Evolutionary conservation across 2,113 vertebrate species (phyloP), one percentile per base, ranked within the genome.

Genomic region (Parus major): DNA sequence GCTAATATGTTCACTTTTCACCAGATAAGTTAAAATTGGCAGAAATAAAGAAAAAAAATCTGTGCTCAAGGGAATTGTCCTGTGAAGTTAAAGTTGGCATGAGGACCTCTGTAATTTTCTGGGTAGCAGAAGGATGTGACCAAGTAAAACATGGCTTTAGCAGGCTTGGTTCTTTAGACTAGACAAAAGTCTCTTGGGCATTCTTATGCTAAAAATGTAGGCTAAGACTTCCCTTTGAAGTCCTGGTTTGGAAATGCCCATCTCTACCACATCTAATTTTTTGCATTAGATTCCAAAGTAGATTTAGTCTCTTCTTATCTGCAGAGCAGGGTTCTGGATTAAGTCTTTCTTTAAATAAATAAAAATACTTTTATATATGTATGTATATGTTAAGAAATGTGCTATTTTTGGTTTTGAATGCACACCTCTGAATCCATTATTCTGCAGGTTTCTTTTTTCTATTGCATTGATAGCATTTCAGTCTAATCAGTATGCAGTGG

Each of bases 391-490:
- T 93, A 28, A 19, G 41, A 17, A 33, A 28, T 1, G 2, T 59
- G 28, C 86, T 91, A 9, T 29, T 83, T 88, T 96, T 93, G 60
- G 68, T 39, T 82, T 75, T 71, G 28, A 73, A 24, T 64, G 36
- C n/a, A 60, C 15, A 92, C 71, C 75, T 94, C 29, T 72, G 82
- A 94, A 77, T 85, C 44, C 25, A 53, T 81, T 33, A 35, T 93
- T 73, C 35, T 78, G 56, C 87, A 86, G 75, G 27, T 92, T 94
- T 85, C 42, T 93, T 82, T 85, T 33, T 85, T 55, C 55, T 90
- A 0, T 75, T 83, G 64, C 53, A 41, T 81, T 59, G 47, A 35
- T 85, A 81, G 61, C 52, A 36, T 83, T 96, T 86, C 69, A 49
- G 1, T 49, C 85, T 95, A 71, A 92, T 97, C 69, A 71, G 87